phyloP scores from a whole-genome alignment of 2,797 vertebrate species.

The Phylloscopus collybita region DNA sequence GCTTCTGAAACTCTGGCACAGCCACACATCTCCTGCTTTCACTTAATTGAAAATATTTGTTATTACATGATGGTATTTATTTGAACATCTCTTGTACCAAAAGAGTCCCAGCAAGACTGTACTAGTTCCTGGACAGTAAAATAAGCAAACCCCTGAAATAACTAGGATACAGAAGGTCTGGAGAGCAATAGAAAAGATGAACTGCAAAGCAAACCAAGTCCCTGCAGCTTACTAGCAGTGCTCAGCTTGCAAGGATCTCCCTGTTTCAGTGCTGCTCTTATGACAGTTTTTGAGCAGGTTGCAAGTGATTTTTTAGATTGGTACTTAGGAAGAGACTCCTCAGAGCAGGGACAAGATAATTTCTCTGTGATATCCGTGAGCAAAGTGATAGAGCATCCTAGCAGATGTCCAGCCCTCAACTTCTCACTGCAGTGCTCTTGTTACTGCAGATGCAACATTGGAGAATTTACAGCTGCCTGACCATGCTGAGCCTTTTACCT shows the following conservation, averaged over 20 bases:
- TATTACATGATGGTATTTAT: background rate
- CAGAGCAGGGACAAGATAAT: background rate
- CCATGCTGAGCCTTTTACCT: constrained; percentile 41
- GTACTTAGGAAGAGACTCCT: background rate
- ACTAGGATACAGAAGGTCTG: background rate
- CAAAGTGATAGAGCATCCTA: background rate
- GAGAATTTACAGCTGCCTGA: constrained; percentile 49
- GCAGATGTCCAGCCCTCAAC: background rate
- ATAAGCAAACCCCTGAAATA: background rate
- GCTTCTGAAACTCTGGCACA: background rate
- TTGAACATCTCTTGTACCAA: background rate
- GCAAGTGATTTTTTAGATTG: background rate
- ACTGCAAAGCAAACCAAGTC: background rate
- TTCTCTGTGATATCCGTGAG: background rate
- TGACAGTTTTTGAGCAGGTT: background rate
- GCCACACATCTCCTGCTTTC: background rate
- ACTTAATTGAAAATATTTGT: constrained; percentile 39
- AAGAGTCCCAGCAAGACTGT: background rate
- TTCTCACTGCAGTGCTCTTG: background rate
- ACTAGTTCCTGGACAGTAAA: background rate
- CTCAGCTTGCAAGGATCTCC: background rate
- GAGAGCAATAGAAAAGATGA: constrained; percentile 7
- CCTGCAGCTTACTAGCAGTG: background rate
- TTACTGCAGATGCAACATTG: rapidly evolving
- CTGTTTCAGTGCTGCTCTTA: background rate